Base-by-base conservation (phyloP, 2,113 vertebrate species). In the Thomomys bottae region DNA sequence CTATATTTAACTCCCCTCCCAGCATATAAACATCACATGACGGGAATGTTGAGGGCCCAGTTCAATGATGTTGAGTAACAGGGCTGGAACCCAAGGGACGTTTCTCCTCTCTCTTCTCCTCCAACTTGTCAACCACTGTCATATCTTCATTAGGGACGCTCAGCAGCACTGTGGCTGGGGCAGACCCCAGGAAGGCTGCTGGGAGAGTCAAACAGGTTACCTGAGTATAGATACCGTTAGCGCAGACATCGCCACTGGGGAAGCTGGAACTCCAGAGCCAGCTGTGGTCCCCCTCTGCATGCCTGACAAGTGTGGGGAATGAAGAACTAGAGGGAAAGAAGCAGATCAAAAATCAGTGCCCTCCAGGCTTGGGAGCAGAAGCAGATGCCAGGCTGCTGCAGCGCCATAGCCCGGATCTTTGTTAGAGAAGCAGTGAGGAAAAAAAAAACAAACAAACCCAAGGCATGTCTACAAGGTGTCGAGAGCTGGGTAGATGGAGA, bases 111-210 rank as follows among this genome's bases (percentile, higher is more conserved):
- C 24, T 10, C 34, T 63, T 83, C 77, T 84, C 38, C 78, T 54
- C 84, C 38, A 32, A 42, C 70, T 67, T 95, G 95, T 90, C 94
- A 91, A 68, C 72, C 81, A 77, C 92, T 15, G 88, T 90, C 30
- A 77, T 24, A 42, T 87, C 96, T 95, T 97, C 95, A 94, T 97
- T 95, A 96, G 92, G 73, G 93, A 96, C 96, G 76, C 83, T 94
- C 36, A 93, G n/a, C 92, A 96, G 71, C 91, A 89, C 78, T 38
- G 12, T 87, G 92, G 94, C 82, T 97, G 95, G 75, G 73, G 20
- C 94, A 92, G 78, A 84, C 94, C 67, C 87, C 3, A 8, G 79
- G 93, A 98, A 95, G 88, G 84, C 88, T 91, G 87, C 96, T 96
- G 67, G 57, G 76, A 95, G 68, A 95, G 81, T 73, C 82, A 66